A percentile compares a stretch with the other conserved stretches of the same genome.
Evolutionary conservation across 1,140 invertebrate genomes (phyloP).

Genomic region (Drosophila mauritiana): DNA sequence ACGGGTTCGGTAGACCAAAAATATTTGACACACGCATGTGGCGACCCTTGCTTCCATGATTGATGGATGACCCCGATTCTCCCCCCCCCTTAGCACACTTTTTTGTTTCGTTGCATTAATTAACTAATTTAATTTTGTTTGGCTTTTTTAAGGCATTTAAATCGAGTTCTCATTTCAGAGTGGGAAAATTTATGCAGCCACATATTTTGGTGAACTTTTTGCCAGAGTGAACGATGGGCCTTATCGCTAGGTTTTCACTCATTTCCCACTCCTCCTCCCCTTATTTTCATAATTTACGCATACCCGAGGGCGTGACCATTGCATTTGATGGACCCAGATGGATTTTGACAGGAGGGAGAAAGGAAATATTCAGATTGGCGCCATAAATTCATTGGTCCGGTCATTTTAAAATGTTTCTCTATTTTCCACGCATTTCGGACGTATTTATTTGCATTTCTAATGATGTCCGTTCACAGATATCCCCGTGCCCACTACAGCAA

Average conservation of each 20-base stretch:
- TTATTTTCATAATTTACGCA: slow-evolving; percentile 71
- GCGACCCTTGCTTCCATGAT: slow-evolving; percentile 63
- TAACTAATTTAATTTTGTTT: slow-evolving; percentile 73
- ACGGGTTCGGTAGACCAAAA: slow-evolving; percentile 45
- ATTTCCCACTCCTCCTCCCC: slow-evolving; percentile 14
- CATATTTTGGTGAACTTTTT: slow-evolving; percentile 30
- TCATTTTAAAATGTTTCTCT: slow-evolving; percentile 44
- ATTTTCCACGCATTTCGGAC: slow-evolving; percentile 32
- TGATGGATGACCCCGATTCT: slow-evolving; percentile 60
- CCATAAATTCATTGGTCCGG: slow-evolving; percentile 48
- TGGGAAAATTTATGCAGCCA: slow-evolving; percentile 61
- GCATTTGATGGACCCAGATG: slow-evolving; percentile 67
- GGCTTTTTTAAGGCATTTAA: slow-evolving; percentile 56
- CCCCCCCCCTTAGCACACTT: slow-evolving; percentile 4
- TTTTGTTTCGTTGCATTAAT: slow-evolving; percentile 65
- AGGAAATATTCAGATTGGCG: slow-evolving; percentile 10
- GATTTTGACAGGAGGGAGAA: slow-evolving; percentile 55
- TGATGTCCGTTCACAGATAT: slow-evolving; percentile 43
- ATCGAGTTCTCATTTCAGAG: slow-evolving; percentile 37
- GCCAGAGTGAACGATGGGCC: slow-evolving; percentile 24
- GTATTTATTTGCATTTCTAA: slow-evolving; percentile 71
- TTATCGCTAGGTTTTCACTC: slow-evolving; percentile 74
- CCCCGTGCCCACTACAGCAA: not conserved
- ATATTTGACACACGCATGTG: slow-evolving; percentile 63
- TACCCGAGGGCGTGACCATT: slow-evolving; percentile 32